Conservation (phyloP, 2,888 invertebrate species). For the Tanytarsus gracilentus region DNA sequence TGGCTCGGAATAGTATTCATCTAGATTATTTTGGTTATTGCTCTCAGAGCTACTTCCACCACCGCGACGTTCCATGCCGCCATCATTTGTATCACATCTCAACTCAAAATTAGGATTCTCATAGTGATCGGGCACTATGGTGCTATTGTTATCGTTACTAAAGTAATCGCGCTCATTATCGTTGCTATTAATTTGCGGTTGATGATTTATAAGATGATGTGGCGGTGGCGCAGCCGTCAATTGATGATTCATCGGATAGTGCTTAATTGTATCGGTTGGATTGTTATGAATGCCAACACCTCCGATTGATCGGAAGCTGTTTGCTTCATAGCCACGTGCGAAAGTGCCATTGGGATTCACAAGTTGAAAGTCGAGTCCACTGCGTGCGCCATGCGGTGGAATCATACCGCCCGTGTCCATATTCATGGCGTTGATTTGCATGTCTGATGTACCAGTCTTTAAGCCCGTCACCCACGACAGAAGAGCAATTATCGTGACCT, state of each 20-base stretch:
- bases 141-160: constrained; percentile 34
- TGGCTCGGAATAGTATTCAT: constrained; percentile 43
- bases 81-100: constrained; percentile 23
- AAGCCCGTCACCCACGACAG: constrained; percentile 81
- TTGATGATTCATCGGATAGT: constrained; percentile 33
- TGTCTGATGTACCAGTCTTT: constrained; percentile 46
- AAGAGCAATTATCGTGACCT: constrained; percentile 77
- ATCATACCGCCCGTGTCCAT: constrained; percentile 40
- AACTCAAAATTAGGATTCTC: constrained; percentile 44
- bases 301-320: constrained; percentile 34
- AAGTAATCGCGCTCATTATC: constrained; percentile 33
- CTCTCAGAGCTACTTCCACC: constrained; percentile 25
- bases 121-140: constrained; percentile 39
- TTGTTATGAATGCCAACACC: constrained; percentile 30
- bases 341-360: constrained; percentile 38
- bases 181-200: constrained; percentile 31
- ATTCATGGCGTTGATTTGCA: constrained; percentile 45
- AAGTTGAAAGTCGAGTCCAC: constrained; percentile 27
- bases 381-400: constrained; percentile 29
- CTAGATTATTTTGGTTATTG: constrained; percentile 32
- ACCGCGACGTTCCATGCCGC: neutral
- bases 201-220: constrained; percentile 28
- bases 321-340: constrained; percentile 41
- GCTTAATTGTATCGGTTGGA: constrained; percentile 30
- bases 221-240: constrained; percentile 28